Conservation (phyloP, 1,140 invertebrate species). For the Prorops nasuta region DNA sequence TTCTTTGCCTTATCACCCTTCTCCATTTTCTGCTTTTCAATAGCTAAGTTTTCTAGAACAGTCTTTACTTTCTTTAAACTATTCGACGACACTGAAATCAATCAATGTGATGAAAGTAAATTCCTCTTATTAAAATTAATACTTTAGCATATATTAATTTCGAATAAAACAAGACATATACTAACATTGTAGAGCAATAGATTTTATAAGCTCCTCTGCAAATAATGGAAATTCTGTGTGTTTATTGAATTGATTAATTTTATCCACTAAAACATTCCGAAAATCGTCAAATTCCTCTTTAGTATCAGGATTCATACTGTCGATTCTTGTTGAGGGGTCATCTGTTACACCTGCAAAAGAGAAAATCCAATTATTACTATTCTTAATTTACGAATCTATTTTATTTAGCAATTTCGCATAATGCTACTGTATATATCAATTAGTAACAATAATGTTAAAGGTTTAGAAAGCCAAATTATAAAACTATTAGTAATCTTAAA, state of each 20-base stretch:
- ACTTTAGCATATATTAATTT: background rate
- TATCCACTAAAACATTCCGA: constrained; percentile 68
- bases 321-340: constrained; percentile 57
- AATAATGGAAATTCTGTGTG: constrained; percentile 73
- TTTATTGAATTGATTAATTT: constrained; percentile 69
- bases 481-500: too few relatives aligned
- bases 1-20: constrained; percentile 73
- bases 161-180: constrained; percentile 29
- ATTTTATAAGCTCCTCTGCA: constrained; percentile 76
- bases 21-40: constrained; percentile 80
- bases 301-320: constrained; percentile 67
- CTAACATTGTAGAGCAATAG: constrained; percentile 77
- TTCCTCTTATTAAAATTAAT: constrained; percentile 13
- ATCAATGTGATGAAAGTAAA: constrained; percentile 16
- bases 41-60: constrained; percentile 73
- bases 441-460: too few relatives aligned
- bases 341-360: constrained; percentile 58
- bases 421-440: too few relatives aligned
- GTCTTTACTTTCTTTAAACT: constrained; percentile 82
- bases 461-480: too few relatives aligned
- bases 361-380: constrained; percentile 8
- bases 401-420: too few relatives aligned
- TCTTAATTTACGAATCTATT: background rate
- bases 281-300: constrained; percentile 83
- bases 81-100: constrained; percentile 63